phyloP scores from a whole-genome alignment of 2,797 vertebrate species.

The Rhynchonycteris naso region DNA sequence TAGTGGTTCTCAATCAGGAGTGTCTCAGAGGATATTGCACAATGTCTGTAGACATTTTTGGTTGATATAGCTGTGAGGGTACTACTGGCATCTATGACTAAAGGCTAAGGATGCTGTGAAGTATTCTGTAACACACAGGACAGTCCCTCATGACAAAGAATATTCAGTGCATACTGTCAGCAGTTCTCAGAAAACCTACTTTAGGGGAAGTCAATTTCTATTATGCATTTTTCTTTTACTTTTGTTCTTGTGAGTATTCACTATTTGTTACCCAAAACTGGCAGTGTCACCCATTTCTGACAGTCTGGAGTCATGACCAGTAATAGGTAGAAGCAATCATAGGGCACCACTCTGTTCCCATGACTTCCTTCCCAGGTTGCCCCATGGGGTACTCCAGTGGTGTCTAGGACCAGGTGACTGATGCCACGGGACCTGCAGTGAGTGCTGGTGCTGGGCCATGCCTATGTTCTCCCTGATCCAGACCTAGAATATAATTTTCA shows the following conservation, averaged over 20 bases:
- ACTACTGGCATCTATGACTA: background rate
- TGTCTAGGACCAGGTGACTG: background rate
- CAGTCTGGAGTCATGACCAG: background rate
- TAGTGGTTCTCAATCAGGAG: background rate
- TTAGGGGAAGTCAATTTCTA: background rate
- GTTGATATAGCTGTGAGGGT: background rate
- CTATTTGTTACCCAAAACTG: background rate
- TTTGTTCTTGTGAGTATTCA: conserved; percentile 18
- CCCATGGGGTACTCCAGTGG: background rate
- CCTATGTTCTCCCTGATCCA: background rate
- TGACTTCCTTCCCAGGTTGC: background rate
- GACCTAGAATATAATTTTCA: background rate
- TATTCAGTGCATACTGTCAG: background rate
- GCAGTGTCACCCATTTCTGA: background rate
- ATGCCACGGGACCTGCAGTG: background rate
- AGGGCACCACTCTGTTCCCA: background rate
- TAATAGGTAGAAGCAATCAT: background rate
- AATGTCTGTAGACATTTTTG: background rate
- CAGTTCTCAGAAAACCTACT: conserved; percentile 10
- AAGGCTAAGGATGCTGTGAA: background rate
- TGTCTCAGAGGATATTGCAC: background rate
- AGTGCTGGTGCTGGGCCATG: background rate
- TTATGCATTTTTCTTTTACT: background rate
- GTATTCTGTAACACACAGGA: background rate
- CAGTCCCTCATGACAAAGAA: background rate